phyloP scores from a whole-genome alignment of 2,797 vertebrate species.

The Micropoecilia bifurca region DNA sequence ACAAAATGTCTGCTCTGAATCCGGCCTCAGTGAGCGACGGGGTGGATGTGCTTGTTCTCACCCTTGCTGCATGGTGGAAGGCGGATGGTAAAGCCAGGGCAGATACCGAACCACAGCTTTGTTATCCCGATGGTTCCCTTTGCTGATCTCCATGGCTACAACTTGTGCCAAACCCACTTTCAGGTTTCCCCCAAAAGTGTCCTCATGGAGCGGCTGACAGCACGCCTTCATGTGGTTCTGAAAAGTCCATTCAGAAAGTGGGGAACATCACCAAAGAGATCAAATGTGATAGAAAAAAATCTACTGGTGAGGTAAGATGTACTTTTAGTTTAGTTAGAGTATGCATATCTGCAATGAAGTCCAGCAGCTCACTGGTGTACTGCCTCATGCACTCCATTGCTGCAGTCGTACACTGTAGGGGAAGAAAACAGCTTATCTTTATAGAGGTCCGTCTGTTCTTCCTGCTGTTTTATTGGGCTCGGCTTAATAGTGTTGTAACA shows the following conservation, averaged over 20 bases:
- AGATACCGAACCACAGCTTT: slow-evolving; percentile 96
- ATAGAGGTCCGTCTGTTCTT: slow-evolving; percentile 41
- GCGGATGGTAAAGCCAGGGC: slow-evolving; percentile 98
- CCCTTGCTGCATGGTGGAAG: slow-evolving; percentile 99
- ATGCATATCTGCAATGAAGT: slow-evolving; percentile 99
- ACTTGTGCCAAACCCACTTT: slow-evolving; percentile 98
- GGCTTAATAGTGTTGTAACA: slow-evolving; percentile 61
- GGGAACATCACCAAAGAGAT: neutral
- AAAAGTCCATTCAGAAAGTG: slow-evolving; percentile 8
- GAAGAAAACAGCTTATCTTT: slow-evolving; percentile 58
- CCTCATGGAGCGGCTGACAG: slow-evolving; percentile 96
- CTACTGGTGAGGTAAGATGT: slow-evolving; percentile 45
- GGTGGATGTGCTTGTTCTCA: slow-evolving; percentile 68
- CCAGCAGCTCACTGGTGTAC: slow-evolving; percentile 93
- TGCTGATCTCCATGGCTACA: slow-evolving; percentile 98
- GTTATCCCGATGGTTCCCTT: slow-evolving; percentile 98
- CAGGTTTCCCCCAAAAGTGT: slow-evolving; percentile 97
- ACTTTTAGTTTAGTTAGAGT: slow-evolving; percentile 98
- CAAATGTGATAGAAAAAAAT: neutral
- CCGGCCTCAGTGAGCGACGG: neutral
- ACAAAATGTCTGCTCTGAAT: neutral
- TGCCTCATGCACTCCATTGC: slow-evolving; percentile 98
- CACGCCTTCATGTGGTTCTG: slow-evolving; percentile 99
- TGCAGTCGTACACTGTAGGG: slow-evolving; percentile 92
- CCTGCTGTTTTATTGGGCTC: slow-evolving; percentile 64